Evolutionary conservation across 2,113 vertebrate genomes (phyloP).

Genomic region (Anguilla rostrata): DNA sequence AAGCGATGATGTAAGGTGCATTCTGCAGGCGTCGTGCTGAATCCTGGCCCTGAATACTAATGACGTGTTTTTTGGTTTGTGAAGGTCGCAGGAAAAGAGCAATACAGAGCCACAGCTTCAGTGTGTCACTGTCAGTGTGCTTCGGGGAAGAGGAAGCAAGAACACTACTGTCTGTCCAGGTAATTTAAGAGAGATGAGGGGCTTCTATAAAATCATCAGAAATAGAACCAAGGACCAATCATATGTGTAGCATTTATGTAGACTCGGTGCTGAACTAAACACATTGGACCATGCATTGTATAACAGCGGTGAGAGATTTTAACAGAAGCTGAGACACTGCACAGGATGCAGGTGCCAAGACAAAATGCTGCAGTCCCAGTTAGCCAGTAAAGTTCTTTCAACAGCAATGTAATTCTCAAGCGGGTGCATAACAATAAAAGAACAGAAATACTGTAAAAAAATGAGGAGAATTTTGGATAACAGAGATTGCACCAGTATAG

Average conservation of each 20-base stretch:
- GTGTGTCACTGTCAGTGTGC: background rate
- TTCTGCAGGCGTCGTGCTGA: conserved; percentile 3
- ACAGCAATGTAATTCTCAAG: background rate
- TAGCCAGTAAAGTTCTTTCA: background rate
- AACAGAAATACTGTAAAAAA: background rate
- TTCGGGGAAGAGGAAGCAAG: background rate
- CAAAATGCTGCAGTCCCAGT: background rate
- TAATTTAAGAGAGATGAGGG: background rate
- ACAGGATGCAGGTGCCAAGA: background rate
- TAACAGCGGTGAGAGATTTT: background rate
- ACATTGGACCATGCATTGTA: background rate
- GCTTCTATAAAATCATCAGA: background rate
- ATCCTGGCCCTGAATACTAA: conserved; percentile 8
- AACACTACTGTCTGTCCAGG: background rate
- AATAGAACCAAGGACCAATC: background rate
- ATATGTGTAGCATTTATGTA: background rate
- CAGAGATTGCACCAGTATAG: background rate
- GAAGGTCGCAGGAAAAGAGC: conserved; percentile 5
- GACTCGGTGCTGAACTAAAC: background rate
- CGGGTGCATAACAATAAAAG: background rate
- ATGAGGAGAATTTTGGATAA: background rate
- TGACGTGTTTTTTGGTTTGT: background rate
- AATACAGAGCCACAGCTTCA: background rate
- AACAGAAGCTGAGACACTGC: background rate
- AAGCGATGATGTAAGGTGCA: conserved; percentile 11